phyloP scores from a whole-genome alignment of 2,113 vertebrate species.

The Tylochromis polylepis region DNA sequence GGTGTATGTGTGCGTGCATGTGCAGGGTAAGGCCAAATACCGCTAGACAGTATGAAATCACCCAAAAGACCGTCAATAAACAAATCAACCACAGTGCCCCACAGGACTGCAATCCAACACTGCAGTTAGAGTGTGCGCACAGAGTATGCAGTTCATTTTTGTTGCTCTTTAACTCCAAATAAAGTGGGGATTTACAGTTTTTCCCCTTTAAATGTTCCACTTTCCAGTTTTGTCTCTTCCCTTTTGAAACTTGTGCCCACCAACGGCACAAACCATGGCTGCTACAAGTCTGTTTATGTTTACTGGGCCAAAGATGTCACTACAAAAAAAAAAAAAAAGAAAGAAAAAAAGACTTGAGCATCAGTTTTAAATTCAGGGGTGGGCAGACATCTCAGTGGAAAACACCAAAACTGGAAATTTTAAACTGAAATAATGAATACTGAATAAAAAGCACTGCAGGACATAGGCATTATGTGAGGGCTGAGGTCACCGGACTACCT shows the following conservation, averaged over 20 bases:
- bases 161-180: neutral
- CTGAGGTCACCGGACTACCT: neutral
- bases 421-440: neutral
- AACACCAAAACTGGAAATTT: neutral
- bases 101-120: neutral
- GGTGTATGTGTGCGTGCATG: neutral
- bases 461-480: neutral
- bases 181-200: neutral
- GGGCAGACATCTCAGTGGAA: neutral
- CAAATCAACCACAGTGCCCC: neutral
- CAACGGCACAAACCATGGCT: neutral
- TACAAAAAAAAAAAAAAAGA: neutral
- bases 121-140: neutral
- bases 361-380: neutral
- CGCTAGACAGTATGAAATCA: neutral
- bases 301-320: neutral
- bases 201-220: neutral
- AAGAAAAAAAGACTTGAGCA: fast-evolving
- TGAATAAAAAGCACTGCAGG: neutral
- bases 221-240: neutral
- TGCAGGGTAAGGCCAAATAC: fast-evolving
- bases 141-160: neutral
- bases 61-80: neutral
- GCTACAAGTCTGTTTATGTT: neutral
- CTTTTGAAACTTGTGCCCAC: neutral